Conservation (phyloP, 2,797 vertebrate genomes). For the Eremophila alpestris region DNA sequence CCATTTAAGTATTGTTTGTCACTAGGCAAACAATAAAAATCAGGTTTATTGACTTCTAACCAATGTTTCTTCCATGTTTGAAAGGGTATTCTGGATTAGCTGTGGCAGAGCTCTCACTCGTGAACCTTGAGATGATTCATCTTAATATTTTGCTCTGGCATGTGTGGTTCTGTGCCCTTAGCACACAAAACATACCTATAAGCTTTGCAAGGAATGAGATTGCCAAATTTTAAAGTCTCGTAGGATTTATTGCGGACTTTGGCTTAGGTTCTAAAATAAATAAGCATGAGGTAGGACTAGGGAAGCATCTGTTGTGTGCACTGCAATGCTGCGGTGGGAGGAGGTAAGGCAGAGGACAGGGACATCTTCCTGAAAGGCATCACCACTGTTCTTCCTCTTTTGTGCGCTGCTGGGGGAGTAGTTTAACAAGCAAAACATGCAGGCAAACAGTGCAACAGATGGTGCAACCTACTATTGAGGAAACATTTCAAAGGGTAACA, state of each 20-base stretch:
- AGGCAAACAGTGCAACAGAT: constrained; percentile 68
- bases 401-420: constrained; percentile 49
- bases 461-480: constrained; percentile 68
- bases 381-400: constrained; percentile 10
- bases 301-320: neutral
- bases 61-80: neutral
- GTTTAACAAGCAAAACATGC: constrained; percentile 64
- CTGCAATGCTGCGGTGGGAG: neutral
- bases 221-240: neutral
- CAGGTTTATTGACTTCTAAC: neutral
- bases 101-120: neutral
- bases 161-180: neutral
- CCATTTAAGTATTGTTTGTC: rapidly evolving
- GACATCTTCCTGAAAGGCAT: constrained; percentile 23
- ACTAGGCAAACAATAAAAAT: neutral
- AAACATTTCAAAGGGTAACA: constrained; percentile 71
- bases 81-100: neutral
- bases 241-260: neutral
- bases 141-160: neutral
- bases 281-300: neutral
- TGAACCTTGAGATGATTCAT: neutral
- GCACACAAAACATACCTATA: neutral
- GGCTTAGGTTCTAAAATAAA: neutral
- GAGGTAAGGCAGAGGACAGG: neutral
- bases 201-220: neutral